These are phyloP conservation scores for Lamproptera curius DNA, from an alignment of 2,888 invertebrate species.

Conservation along the genomic window DNA sequence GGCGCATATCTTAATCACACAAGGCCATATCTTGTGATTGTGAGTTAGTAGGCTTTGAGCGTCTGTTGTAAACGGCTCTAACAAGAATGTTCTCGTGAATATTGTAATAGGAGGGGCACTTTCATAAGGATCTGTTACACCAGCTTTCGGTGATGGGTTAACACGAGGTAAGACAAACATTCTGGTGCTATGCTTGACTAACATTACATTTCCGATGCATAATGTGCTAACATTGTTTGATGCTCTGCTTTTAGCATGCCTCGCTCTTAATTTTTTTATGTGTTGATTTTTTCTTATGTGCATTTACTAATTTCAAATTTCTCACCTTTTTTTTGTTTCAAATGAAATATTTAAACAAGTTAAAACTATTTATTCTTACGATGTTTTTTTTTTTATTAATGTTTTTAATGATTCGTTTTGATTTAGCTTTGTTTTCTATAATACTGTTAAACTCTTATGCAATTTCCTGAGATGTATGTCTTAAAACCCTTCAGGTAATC, in stretches of 20 bases:
- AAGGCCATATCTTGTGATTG: slow-evolving; percentile 40
- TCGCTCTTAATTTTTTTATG: no score
- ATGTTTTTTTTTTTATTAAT: slow-evolving; percentile 16
- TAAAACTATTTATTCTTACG: no score
- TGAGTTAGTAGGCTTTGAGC: slow-evolving; percentile 29
- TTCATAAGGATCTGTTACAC: slow-evolving; percentile 42
- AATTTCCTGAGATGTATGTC: slow-evolving; percentile 16
- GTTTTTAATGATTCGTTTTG: slow-evolving; percentile 1
- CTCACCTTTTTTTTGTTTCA: slow-evolving; percentile 15
- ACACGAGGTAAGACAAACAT: slow-evolving; percentile 55
- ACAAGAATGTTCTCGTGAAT: slow-evolving; percentile 28
- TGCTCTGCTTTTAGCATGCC: no score
- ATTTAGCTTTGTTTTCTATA: slow-evolving; percentile 12
- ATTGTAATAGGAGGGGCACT: slow-evolving; percentile 32
- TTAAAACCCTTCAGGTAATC: slow-evolving; percentile 66
- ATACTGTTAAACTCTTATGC: not conserved
- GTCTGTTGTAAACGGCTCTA: slow-evolving; percentile 29
- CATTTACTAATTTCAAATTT: not conserved
- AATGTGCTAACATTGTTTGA: slow-evolving; percentile 37
- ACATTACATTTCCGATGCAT: slow-evolving; percentile 53
- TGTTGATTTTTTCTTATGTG: not conserved
- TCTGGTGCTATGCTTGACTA: slow-evolving; percentile 43
- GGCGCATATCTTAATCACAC: slow-evolving; percentile 48
- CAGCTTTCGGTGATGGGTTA: slow-evolving; percentile 67
- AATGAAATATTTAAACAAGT: no score